Base-by-base conservation (phyloP, 2,888 invertebrate genomes). In the Rhabditophanes sp. region DNA sequence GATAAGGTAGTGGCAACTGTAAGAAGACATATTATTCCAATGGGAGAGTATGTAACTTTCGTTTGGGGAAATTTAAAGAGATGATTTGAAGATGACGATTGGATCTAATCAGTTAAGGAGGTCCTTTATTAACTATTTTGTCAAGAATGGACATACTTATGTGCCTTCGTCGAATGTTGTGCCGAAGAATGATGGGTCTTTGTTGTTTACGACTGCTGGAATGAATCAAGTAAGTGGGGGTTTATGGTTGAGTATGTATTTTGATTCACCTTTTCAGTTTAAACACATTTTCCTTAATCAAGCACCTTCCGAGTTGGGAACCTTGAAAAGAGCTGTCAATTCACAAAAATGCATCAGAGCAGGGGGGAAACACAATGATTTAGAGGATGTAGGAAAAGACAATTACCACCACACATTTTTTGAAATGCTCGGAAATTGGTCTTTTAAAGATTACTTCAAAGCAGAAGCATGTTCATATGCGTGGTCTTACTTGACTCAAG, bases 381-480 rank as follows among this genome's bases (percentile, higher is more conserved):
- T 96, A 39, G 96, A 99, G 70, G 93, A 96, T 73, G 96, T 96
- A 5, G 96, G 96, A 16, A 90, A 90, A 71, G 96, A 99, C 73
- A 84, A 88, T 3, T 96, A 96, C 64, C 96, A 99, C 73, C 96
- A 99, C 61, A 99, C 96, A 3, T 99, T 96, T 69, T 99, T 99
- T 70, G 96, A 99, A 73, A 99, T 99, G 96, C 75, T 99, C 75
- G 96, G 96, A 4, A 99, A 96, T 67, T 99, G 96, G 96, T 93
- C 93, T 0, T 99, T 96, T 71, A 90, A 93, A 15, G 90, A 93
- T 68, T 99, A 93, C 66, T 93, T 90, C 67, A 99, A 96, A 70
- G 76, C 75, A 69, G 90, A 93, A 72, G 79, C 85, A 42, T 90
- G 90, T 70, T 59, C 76, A 1, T 90, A 88, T 87, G 87, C 93